Conservation (phyloP, 1,140 invertebrate genomes). For the Uloborus diversus region DNA sequence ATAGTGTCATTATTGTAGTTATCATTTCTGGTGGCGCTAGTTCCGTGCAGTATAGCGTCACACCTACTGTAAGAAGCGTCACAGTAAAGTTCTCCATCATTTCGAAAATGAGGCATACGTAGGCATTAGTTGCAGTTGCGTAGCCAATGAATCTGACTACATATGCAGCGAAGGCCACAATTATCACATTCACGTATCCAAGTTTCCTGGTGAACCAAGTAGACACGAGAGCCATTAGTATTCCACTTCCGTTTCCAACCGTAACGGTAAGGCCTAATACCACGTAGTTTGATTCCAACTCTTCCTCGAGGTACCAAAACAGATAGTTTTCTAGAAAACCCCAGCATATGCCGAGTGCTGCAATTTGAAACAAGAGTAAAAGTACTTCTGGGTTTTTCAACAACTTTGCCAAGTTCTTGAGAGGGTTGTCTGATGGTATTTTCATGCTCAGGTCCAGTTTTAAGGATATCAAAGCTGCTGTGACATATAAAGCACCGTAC, state of each 20-base stretch:
- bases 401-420: conserved; percentile 75
- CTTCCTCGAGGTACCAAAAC: conserved; percentile 42
- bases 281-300: conserved; percentile 11
- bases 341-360: conserved; percentile 68
- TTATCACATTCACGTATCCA: conserved; percentile 83
- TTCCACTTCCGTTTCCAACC: conserved; percentile 20
- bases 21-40: conserved; percentile 81
- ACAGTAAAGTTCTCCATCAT: conserved; percentile 82
- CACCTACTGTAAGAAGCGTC: conserved; percentile 80
- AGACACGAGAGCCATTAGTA: conserved; percentile 62
- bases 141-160: conserved; percentile 80
- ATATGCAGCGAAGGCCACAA: conserved; percentile 79
- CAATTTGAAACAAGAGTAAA: conserved; percentile 62
- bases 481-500: conserved; percentile 76
- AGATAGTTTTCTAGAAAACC: conserved; percentile 43
- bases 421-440: conserved; percentile 75
- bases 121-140: conserved; percentile 81
- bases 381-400: conserved; percentile 79
- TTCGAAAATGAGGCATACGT: conserved; percentile 82
- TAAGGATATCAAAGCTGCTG: conserved; percentile 75
- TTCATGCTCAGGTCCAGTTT: conserved; percentile 81
- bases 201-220: conserved; percentile 74
- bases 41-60: conserved; percentile 81
- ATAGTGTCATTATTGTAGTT: conserved; percentile 80
- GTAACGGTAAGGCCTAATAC: conserved; percentile 35